A percentile compares a stretch with the other conserved stretches of the same genome.
Evolutionary conservation across 1,140 invertebrate genomes (phyloP).

Genomic region (Dendrolimus punctatus): DNA sequence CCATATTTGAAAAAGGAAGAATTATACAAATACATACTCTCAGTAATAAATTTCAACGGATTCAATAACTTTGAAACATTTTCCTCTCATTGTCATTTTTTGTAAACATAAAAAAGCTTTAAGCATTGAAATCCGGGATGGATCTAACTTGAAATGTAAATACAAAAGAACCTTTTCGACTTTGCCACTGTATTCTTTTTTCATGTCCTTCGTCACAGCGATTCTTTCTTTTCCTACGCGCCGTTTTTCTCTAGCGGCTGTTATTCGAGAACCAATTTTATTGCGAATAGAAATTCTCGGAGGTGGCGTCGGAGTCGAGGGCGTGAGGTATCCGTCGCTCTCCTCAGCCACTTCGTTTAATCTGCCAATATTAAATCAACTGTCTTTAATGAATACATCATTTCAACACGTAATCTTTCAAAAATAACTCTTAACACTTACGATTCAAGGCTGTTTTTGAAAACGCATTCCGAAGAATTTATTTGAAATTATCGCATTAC

Average conservation of each 20-base stretch:
- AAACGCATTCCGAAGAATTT: slow-evolving; percentile 20
- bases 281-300: slow-evolving; percentile 31
- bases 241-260: slow-evolving; percentile 30
- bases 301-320: slow-evolving; percentile 18
- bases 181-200: slow-evolving; percentile 32
- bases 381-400: not conserved
- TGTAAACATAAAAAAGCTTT: slow-evolving; percentile 15
- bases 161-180: slow-evolving; percentile 42
- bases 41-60: not conserved
- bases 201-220: slow-evolving; percentile 18
- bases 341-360: slow-evolving; percentile 37
- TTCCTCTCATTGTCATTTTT: slow-evolving; percentile 4
- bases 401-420: not conserved
- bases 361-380: slow-evolving; percentile 22
- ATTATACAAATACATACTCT: slow-evolving; percentile 2
- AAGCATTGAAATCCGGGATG: slow-evolving; percentile 4
- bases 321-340: slow-evolving; percentile 30
- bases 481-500: slow-evolving; percentile 22
- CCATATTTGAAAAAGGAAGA: not conserved
- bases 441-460: slow-evolving; percentile 43
- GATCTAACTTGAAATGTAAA: slow-evolving; percentile 10
- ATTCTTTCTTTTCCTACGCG: slow-evolving; percentile 29
- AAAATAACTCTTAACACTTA: slow-evolving; percentile 28
- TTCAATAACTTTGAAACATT: not conserved
- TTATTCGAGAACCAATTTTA: slow-evolving; percentile 36